These are phyloP conservation scores for Drosophila sproati DNA, from an alignment of 1,140 invertebrate species.

Conservation along the genomic window DNA sequence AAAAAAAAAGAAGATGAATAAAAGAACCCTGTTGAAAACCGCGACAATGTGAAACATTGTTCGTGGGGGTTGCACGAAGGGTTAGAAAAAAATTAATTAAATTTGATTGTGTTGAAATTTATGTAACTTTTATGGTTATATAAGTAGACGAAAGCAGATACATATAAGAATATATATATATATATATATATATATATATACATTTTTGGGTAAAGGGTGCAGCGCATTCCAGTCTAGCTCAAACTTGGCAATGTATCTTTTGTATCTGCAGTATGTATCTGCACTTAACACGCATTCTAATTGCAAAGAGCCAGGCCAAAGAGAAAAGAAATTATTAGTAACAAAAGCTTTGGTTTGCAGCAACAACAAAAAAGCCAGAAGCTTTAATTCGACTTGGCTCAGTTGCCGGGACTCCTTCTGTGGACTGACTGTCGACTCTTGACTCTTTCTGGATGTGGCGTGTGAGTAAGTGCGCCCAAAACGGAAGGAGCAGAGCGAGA, in stretches of 20 bases:
- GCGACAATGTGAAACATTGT: conserved; percentile 42
- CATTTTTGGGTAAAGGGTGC: conserved; percentile 20
- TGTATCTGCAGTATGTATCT: conserved; percentile 58
- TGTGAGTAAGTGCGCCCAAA: conserved; percentile 78
- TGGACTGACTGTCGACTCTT: conserved; percentile 9
- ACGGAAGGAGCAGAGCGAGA: conserved; percentile 62
- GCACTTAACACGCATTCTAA: conserved; percentile 84
- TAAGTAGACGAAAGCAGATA: background rate
- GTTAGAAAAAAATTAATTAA: conserved; percentile 74
- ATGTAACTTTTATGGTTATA: conserved; percentile 34
- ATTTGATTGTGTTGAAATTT: conserved; percentile 77
- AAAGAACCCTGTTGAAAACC: conserved; percentile 34
- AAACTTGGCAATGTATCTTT: conserved; percentile 46
- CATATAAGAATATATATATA: too few species aligned
- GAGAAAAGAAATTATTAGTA: conserved; percentile 82
- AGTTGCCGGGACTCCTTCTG: conserved; percentile 22
- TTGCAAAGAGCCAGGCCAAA: conserved; percentile 65
- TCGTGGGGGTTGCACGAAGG: conserved; percentile 33
- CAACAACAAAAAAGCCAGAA: conserved; percentile 52
- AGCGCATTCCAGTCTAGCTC: conserved; percentile 28
- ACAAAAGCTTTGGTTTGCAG: conserved; percentile 63
- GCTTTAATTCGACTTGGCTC: conserved; percentile 69
- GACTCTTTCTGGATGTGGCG: conserved; percentile 49
- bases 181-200: conserved; percentile 7
- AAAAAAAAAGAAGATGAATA: conserved; percentile 30